Conservation (phyloP, 1,140 invertebrate genomes). For the Ceratina australensis region DNA sequence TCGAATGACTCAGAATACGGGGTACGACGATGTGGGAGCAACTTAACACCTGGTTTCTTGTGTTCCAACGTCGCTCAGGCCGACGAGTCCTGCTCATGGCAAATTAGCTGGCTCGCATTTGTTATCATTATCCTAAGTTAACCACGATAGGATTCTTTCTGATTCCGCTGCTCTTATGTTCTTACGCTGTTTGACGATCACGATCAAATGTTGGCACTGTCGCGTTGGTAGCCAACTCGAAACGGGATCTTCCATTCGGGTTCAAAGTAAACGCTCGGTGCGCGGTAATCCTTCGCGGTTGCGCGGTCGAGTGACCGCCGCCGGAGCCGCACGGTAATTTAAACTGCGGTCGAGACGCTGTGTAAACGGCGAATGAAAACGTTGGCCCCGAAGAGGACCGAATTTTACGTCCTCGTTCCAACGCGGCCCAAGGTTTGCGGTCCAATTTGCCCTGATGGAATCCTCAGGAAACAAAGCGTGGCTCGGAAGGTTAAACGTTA, state of each 20-base stretch:
- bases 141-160: not conserved
- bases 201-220: not conserved
- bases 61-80: too few species aligned
- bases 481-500: not conserved
- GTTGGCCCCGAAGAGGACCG: conserved; percentile 29
- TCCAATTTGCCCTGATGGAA: conserved; percentile 43
- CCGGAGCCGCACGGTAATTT: conserved; percentile 58
- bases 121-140: too few species aligned
- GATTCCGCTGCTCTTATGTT: not conserved
- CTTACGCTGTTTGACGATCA: too few species aligned
- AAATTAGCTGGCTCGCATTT: too few species aligned
- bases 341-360: conserved; percentile 57
- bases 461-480: conserved; percentile 9
- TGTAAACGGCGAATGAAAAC: conserved; percentile 59
- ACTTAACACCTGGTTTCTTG: not conserved
- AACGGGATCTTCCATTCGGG: not conserved
- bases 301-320: conserved; percentile 41
- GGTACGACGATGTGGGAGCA: too few species aligned
- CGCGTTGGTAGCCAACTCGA: not conserved
- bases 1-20: conserved; percentile 28
- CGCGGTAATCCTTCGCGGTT: conserved; percentile 44
- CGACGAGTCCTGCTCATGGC: too few species aligned
- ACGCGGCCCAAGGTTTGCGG: not conserved
- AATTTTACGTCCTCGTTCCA: conserved; percentile 32
- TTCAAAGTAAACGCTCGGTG: conserved; percentile 39